Evolutionary conservation across 1,140 invertebrate species (phyloP).

Genomic region (Episyrphus balteatus): DNA sequence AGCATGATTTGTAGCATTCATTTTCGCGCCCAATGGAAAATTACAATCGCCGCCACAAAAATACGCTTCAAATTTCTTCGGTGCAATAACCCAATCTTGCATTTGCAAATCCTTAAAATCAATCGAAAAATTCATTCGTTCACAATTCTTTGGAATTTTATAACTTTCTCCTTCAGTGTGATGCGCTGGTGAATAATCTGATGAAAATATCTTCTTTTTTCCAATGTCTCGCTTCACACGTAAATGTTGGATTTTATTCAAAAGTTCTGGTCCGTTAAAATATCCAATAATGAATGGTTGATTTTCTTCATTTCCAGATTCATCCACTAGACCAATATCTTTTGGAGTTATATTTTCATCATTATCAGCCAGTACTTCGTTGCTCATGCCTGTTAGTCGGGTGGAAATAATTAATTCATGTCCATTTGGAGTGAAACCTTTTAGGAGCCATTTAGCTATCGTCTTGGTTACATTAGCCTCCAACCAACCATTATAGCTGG

Average conservation of each 20-base stretch:
- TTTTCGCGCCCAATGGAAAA: slow-evolving; percentile 30
- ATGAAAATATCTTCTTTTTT: slow-evolving; percentile 4
- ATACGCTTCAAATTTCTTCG: slow-evolving; percentile 33
- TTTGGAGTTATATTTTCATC: not conserved
- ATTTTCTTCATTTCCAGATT: slow-evolving; percentile 2
- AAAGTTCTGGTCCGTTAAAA: slow-evolving; percentile 29
- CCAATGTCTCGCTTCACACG: slow-evolving; percentile 26
- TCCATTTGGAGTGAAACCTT: slow-evolving; percentile 4
- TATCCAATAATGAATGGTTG: slow-evolving; percentile 31
- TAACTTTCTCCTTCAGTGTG: slow-evolving; percentile 10
- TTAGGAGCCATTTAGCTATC: slow-evolving; percentile 16
- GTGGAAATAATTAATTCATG: too few species aligned
- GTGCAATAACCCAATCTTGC: slow-evolving; percentile 33
- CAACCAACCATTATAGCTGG: slow-evolving; percentile 21
- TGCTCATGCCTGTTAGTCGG: too few species aligned
- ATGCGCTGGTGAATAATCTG: not conserved
- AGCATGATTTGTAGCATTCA: slow-evolving; percentile 36
- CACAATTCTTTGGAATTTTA: slow-evolving; percentile 21
- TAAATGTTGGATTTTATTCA: slow-evolving; percentile 22
- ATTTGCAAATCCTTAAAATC: slow-evolving; percentile 31
- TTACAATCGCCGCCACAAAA: slow-evolving; percentile 33
- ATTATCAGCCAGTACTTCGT: too few species aligned
- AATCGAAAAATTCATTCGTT: slow-evolving; percentile 31
- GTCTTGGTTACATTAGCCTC: slow-evolving; percentile 27
- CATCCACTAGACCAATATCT: slow-evolving; percentile 6